phyloP scores from a whole-genome alignment of 1,140 invertebrate genomes.

The Bombus consobrinus region DNA sequence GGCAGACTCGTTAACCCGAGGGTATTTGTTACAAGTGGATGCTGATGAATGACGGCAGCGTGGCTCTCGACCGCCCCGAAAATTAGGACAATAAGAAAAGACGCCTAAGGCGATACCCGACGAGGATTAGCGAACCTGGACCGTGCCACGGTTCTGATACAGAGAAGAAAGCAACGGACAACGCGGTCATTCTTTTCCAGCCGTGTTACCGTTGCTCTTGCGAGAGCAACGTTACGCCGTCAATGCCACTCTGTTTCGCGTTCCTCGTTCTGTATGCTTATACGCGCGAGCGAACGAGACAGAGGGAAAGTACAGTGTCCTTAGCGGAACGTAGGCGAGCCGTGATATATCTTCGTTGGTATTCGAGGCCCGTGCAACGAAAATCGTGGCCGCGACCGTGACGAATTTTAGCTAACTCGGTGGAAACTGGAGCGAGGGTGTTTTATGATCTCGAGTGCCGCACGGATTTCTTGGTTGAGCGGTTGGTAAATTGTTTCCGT shows the following conservation, averaged over 20 bases:
- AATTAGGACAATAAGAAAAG: conserved; percentile 59
- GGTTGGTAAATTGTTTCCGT: not conserved
- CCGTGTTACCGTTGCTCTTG: conserved; percentile 61
- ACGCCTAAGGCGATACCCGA: conserved; percentile 33
- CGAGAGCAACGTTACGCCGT: conserved; percentile 37
- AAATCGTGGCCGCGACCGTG: conserved; percentile 54
- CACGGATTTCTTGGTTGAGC: not conserved
- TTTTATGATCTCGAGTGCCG: not conserved
- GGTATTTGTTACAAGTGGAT: conserved; percentile 60
- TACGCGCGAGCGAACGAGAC: conserved; percentile 36
- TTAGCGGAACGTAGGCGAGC: conserved; percentile 67
- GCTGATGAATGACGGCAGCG: conserved; percentile 53
- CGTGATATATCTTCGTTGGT: conserved; percentile 65
- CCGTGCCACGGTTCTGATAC: conserved; percentile 21
- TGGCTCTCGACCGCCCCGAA: conserved; percentile 21
- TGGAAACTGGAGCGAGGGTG: conserved; percentile 26
- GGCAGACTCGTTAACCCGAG: conserved; percentile 52
- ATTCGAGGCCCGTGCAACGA: conserved; percentile 39
- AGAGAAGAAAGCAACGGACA: conserved; percentile 39
- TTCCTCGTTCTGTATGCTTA: conserved; percentile 32
- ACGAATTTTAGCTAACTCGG: conserved; percentile 49
- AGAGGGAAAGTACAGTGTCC: conserved; percentile 40
- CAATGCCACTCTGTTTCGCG: conserved; percentile 60
- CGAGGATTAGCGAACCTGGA: conserved; percentile 51
- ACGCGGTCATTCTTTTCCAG: conserved; percentile 64